These are phyloP conservation scores for Pionites leucogaster DNA, from an alignment of 2,113 vertebrate genomes.

Conservation along the genomic window DNA sequence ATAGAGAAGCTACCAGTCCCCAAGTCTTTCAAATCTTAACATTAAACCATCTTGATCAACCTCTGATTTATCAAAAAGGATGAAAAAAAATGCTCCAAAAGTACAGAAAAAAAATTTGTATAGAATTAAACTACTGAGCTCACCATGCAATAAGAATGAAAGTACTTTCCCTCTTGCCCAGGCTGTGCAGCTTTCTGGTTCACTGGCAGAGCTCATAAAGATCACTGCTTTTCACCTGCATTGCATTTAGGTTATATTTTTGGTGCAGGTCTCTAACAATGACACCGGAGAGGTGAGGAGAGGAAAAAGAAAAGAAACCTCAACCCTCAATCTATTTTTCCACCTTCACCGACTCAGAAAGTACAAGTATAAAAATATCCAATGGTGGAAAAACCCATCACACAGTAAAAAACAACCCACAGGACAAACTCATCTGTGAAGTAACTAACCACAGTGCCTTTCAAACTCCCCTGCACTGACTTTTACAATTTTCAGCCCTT, in stretches of 20 bases:
- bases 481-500: conserved; percentile 47
- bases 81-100: not conserved
- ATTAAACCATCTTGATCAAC: not conserved
- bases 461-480: not conserved
- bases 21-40: not conserved
- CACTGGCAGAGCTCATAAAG: conserved; percentile 58
- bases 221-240: conserved; percentile 48
- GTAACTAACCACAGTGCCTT: conserved; percentile 48
- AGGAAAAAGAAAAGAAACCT: not conserved
- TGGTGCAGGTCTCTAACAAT: conserved; percentile 47
- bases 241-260: conserved; percentile 22
- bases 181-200: conserved; percentile 49
- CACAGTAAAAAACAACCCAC: conserved; percentile 46
- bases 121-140: not conserved
- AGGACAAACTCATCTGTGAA: conserved; percentile 62
- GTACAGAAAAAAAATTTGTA: conserved; percentile 5
- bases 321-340: conserved; percentile 37
- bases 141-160: conserved; percentile 25
- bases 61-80: not conserved
- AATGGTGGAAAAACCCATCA: conserved; percentile 72
- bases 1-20: not conserved
- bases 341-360: conserved; percentile 70
- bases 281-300: not conserved
- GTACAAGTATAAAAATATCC: conserved; percentile 50
- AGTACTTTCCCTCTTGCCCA: conserved; percentile 32